phyloP scores from a whole-genome alignment of 1,140 invertebrate genomes.

The honey bee (Apis mellifera) region Amel_HAv3.1 CM009936.2:953501-954000 shows the following conservation, averaged over 20 bases:
- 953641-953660: constrained; percentile 13
- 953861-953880: constrained; percentile 12
- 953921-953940: not conserved
- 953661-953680: constrained; percentile 30
- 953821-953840: not conserved
- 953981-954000: no score
- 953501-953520: not conserved
- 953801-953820: not conserved
- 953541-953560: constrained; percentile 2
- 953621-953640: not conserved
- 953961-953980: not conserved
- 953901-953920: constrained; percentile 29
- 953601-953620: not conserved
- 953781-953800: not conserved
- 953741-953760: not conserved
- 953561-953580: constrained; percentile 14
- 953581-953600: not conserved
- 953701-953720: not conserved
- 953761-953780: constrained; percentile 39
- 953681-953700: constrained; percentile 9
- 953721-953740: constrained; percentile 41
- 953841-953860: not conserved
- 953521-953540: not conserved
- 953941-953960: rapidly evolving
- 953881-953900: constrained; percentile 38